Evolutionary conservation across 2,113 vertebrate genomes (phyloP).

Genomic region (Urocolius indicus): DNA sequence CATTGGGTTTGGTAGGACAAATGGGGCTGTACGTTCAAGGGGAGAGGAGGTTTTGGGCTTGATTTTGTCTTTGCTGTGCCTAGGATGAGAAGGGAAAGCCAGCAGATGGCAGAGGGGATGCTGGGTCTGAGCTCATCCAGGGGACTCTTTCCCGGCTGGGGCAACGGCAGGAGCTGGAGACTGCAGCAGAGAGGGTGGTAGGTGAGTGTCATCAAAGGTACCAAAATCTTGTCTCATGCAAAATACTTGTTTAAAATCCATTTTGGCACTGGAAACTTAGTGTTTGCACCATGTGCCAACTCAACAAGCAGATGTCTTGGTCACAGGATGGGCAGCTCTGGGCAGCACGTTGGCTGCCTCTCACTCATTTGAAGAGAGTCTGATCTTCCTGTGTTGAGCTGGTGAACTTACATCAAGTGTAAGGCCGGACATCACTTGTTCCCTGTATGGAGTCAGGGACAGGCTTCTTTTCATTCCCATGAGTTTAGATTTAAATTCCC

Average conservation of each 20-base stretch:
- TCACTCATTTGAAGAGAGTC: not conserved
- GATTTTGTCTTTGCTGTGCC: not conserved
- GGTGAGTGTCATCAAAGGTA: conserved; percentile 4
- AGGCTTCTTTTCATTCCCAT: not conserved
- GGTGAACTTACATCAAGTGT: not conserved
- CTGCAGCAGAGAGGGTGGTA: not conserved
- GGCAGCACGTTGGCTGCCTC: accelerated
- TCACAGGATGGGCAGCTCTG: not conserved
- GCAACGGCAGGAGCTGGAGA: accelerated
- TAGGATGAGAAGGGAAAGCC: conserved; percentile 3
- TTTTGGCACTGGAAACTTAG: not conserved
- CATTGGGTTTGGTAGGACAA: accelerated
- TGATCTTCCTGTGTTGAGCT: not conserved
- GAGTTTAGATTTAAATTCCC: not conserved
- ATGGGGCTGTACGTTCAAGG: not conserved
- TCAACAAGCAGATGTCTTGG: not conserved
- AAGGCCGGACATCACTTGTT: not conserved
- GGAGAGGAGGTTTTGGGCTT: not conserved
- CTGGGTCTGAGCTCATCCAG: not conserved
- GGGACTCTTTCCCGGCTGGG: not conserved
- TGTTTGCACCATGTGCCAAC: not conserved
- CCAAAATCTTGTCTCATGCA: not conserved
- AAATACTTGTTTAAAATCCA: not conserved
- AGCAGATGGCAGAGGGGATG: not conserved
- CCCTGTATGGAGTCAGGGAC: not conserved